phyloP scores from a whole-genome alignment of 2,797 vertebrate genomes.

The Ctenopoma kingsleyae region DNA sequence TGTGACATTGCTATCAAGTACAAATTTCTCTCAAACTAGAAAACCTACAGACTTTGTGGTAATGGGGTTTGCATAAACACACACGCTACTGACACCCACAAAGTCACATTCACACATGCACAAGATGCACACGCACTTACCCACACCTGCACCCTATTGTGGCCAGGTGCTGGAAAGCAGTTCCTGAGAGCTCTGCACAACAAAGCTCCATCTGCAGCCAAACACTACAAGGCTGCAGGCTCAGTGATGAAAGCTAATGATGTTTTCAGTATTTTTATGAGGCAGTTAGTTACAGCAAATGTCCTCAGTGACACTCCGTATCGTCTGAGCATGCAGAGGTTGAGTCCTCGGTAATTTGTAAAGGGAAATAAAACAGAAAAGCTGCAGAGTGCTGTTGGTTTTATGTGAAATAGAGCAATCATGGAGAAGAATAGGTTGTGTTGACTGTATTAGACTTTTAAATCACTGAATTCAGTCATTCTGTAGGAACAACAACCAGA shows the following conservation, averaged over 20 bases:
- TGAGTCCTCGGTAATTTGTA: not conserved
- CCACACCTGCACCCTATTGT: slow-evolving; percentile 18
- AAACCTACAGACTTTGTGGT: slow-evolving; percentile 31
- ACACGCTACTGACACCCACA: not conserved
- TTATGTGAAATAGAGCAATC: not conserved
- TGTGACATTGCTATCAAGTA: not conserved
- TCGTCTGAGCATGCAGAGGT: not conserved
- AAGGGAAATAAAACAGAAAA: not conserved
- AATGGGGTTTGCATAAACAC: slow-evolving; percentile 13
- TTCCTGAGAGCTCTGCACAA: not conserved
- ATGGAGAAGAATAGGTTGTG: not conserved
- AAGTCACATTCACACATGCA: not conserved
- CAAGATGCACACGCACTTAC: slow-evolving; percentile 8
- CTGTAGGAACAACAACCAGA: not conserved
- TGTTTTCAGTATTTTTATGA: slow-evolving; percentile 29
- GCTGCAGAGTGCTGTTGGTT: not conserved
- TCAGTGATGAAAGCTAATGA: slow-evolving; percentile 24
- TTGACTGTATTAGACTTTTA: not conserved
- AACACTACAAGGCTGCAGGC: not conserved
- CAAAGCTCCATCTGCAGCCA: slow-evolving; percentile 1
- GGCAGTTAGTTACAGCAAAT: slow-evolving; percentile 15
- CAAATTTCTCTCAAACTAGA: slow-evolving; percentile 25
- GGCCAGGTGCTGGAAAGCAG: slow-evolving; percentile 13
- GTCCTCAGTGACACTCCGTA: not conserved
- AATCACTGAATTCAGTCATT: not conserved